Evolutionary conservation across 1,140 invertebrate species (phyloP), one percentile per base, ranked within the genome.

Genomic region (Drosophila pandora): DNA sequence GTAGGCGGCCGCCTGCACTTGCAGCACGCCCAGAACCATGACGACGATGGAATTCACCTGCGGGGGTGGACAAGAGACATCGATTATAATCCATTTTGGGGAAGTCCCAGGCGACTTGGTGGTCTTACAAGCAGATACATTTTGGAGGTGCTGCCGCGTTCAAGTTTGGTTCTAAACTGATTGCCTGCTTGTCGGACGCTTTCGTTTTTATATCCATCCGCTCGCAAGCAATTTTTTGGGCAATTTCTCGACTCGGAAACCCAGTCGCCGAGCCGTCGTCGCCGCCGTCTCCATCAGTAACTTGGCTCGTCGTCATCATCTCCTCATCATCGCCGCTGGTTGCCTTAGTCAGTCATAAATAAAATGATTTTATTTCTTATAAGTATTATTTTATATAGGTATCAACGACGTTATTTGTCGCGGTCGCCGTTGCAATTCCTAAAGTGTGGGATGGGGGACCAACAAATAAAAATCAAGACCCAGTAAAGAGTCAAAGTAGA

Each of bases 341-440:
- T 45, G 69, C 70, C 71, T 73, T 74, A 75, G 71, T 75, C 64
- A 83, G 84, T 88, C 83, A 79, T 88, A 88, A 88, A 88, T 88
- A 89, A 88, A 83, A 89, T 88, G 50, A 88, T 88, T 88, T 87
- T 83, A 83, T 88, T 88, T 79, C 68, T 83, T 69, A 76, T 83
- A 77, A 64, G 79, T 70, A 79, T 83, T 82, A 68, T 81, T 77
- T 79, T 79, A 70, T 79, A 79, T 79, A 75, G 71, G 71, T 75
- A 69, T 76, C 34, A 57, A 56, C 61, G 65, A 54, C 47, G 72
- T 76, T 63, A 63, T 79, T 87, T 85, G 77, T 87, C 77, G 80
- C 58, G 54, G 69, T 37, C 45, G 64, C 58, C 53, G 73, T 32
- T 83, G 83, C 63, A 79, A 65, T 83, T 87, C 63, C 68, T 23